Percentiles rank a stretch among this genome's conserved stretches.
phyloP scores from a whole-genome alignment of 2,797 vertebrate species.

The Triplophysa yarkandensis region DNA sequence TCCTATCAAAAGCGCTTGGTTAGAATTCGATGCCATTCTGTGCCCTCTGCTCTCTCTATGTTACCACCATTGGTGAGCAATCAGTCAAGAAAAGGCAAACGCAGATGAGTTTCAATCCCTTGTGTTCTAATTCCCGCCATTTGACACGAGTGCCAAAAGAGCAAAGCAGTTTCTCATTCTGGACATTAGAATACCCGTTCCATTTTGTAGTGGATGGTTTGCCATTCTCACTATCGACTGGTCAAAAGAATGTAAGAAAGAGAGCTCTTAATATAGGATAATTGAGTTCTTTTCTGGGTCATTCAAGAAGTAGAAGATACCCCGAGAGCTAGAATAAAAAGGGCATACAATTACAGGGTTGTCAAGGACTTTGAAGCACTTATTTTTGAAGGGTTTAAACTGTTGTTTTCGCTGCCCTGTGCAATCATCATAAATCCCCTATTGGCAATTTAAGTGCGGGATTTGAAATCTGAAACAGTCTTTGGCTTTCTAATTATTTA shows the following conservation, averaged over 20 bases:
- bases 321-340: slow-evolving; percentile 6
- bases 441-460: slow-evolving; percentile 2
- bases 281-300: slow-evolving; percentile 25
- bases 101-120: slow-evolving; percentile 12
- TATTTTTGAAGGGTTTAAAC: slow-evolving; percentile 10
- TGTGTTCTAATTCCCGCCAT: background rate
- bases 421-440: slow-evolving; percentile 15
- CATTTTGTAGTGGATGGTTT: background rate
- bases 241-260: background rate
- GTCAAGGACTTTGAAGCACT: slow-evolving; percentile 17
- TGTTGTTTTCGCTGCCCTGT: background rate
- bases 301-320: slow-evolving; percentile 9
- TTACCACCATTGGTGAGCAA: background rate
- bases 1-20: slow-evolving; percentile 28
- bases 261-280: slow-evolving; percentile 12
- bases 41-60: slow-evolving; percentile 22
- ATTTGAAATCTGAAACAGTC: slow-evolving; percentile 19
- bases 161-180: background rate
- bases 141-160: slow-evolving; percentile 18
- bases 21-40: slow-evolving; percentile 10
- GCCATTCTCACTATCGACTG: background rate
- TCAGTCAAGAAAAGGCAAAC: slow-evolving; percentile 8
- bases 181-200: background rate
- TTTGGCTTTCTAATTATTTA: slow-evolving; percentile 14
- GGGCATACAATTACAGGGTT: slow-evolving; percentile 35